Base-by-base conservation (phyloP, 2,888 invertebrate genomes). In the Cantharis lateralis region DNA sequence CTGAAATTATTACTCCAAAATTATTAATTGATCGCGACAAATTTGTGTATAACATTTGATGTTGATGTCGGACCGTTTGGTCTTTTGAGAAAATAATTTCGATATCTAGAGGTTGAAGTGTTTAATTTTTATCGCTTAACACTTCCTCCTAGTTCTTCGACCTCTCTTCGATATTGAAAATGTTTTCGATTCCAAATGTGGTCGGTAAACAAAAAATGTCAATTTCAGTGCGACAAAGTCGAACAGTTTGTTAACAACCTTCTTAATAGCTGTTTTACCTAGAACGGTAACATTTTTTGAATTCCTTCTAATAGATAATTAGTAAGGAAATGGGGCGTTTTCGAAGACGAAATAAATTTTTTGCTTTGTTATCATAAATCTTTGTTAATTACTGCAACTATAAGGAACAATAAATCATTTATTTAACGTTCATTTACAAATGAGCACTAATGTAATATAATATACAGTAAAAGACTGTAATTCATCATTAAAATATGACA, bases 231-330 rank as follows among this genome's bases (percentile, higher is more conserved):
- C 80, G 81, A 81, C 81, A 81, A 81, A 80, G 78, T 64, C 63
- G 71, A 79, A 80, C 77, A 71, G 79, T 76, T 78, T 80, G 81
- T 81, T 81, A 81, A 81, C 80, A 81, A 78, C 76, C 77, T 74
- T 64, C 75, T 77, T 80, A 81, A 80, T 81, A 76, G 80, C 74
- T 78, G 80, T 20, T 81, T 80, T 81, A 80, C 79, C 76, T 78
- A 80, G 75, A 79, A 80, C 48, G 75, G 81, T 79, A 78, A 76
- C 80, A 79, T 80, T 79, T 80, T 81, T 76, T 68, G 77, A 76
- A 80, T 81, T 79, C 48, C 79, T 75, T 74, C 73, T 74, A 71
- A 74, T 70, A 80, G 78, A 80, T 81, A 80, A 80, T 81, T 81
- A 80, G 77, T 71, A 72, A 26, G 68, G 32, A 75, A 75, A 70